phyloP scores from a whole-genome alignment of 2,888 invertebrate genomes.

The Mimachlamys varia region DNA sequence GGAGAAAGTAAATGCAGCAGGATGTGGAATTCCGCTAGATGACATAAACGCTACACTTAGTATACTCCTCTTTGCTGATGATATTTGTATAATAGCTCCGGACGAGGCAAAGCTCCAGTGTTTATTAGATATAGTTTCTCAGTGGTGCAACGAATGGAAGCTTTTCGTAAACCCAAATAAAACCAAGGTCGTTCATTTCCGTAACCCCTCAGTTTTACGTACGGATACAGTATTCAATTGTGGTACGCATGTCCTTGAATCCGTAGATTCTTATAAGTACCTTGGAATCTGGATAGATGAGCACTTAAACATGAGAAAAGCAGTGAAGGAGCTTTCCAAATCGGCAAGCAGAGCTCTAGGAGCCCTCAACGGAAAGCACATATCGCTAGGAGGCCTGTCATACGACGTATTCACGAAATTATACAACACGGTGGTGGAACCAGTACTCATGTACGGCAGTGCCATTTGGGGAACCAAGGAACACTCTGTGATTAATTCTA shows the following conservation, averaged over 20 bases:
- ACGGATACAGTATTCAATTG: background rate
- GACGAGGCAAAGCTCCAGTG: no score
- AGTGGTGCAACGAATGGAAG: no score
- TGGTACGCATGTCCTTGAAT: no score
- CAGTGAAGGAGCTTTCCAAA: constrained; percentile 42
- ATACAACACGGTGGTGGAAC: constrained; percentile 45
- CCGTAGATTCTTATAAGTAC: constrained; percentile 50
- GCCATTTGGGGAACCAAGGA: constrained; percentile 43
- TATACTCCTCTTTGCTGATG: no score
- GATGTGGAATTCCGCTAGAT: no score
- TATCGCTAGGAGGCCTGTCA: constrained; percentile 40
- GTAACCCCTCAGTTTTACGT: no score
- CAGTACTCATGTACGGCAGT: constrained; percentile 45
- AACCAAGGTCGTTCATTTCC: no score
- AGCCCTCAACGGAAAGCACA: constrained; percentile 41
- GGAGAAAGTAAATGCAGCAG: no score
- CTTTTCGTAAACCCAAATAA: no score
- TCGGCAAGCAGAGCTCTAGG: constrained; percentile 45
- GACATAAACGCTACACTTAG: no score
- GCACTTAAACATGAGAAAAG: background rate
- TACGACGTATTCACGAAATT: constrained; percentile 42
- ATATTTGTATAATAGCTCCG: no score
- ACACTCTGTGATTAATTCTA: constrained; percentile 38
- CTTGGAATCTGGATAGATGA: constrained; percentile 53
- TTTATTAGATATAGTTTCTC: no score